phyloP scores from a whole-genome alignment of 2,888 invertebrate genomes.

The Candidula unifasciata region DNA sequence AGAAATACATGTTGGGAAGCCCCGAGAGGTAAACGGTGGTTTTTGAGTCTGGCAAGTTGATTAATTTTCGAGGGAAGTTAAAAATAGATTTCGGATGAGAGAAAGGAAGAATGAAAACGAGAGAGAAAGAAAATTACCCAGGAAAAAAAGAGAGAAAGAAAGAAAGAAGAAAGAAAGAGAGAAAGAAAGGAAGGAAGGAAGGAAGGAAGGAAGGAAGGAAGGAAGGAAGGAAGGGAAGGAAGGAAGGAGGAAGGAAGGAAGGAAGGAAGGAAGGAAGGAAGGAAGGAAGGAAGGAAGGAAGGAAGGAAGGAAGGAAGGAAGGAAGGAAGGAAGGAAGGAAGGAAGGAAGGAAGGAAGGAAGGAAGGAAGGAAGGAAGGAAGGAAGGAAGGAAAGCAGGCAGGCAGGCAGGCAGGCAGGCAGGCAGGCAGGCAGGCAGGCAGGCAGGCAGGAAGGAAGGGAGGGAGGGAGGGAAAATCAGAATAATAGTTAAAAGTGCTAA shows the following conservation, averaged over 20 bases:
- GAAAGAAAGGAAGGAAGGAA: neutral
- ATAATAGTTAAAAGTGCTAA: no score
- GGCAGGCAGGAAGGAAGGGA: no score
- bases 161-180: neutral
- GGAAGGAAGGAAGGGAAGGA: neutral
- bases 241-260: conserved; percentile 1
- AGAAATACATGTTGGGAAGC: neutral
- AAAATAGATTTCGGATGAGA: no score
- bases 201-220: no score
- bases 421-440: neutral
- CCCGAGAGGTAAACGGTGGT: no score
- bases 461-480: no score
- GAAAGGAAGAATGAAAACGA: neutral
- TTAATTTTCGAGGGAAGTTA: no score
- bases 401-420: neutral
- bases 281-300: neutral
- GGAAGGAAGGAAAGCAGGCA: neutral
- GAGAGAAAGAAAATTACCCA: neutral
- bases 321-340: neutral
- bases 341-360: neutral
- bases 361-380: neutral
- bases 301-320: neutral
- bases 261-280: no score
- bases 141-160: neutral
- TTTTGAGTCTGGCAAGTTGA: no score